phyloP scores from a whole-genome alignment of 2,888 invertebrate species.

The Pherbina coryleti region DNA sequence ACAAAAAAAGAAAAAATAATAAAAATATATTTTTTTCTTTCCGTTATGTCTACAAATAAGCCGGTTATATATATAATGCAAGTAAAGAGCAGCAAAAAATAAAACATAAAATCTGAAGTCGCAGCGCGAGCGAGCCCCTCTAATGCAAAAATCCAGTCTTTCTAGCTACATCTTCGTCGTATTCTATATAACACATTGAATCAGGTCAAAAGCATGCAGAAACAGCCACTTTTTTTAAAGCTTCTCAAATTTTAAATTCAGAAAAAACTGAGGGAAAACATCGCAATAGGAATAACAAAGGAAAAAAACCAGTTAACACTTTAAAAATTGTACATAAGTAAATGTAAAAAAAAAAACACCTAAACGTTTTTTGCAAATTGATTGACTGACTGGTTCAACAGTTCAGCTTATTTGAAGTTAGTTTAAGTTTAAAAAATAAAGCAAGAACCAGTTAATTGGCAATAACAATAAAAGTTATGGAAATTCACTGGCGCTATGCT shows the following conservation, averaged over 20 bases:
- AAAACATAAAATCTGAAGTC: not conserved
- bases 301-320: not conserved
- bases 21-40: too few relatives aligned
- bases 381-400: not conserved
- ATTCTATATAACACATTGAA: not conserved
- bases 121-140: not conserved
- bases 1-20: too few relatives aligned
- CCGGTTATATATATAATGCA: not conserved
- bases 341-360: not conserved
- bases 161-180: not conserved
- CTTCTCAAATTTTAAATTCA: not conserved
- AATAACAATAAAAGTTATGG: too few relatives aligned
- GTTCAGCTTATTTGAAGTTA: too few relatives aligned
- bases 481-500: too few relatives aligned
- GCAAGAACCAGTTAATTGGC: too few relatives aligned
- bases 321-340: not conserved
- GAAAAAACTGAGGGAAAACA: not conserved
- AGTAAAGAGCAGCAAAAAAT: not conserved
- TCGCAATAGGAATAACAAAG: not conserved
- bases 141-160: not conserved
- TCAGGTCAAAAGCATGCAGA: constrained; percentile 3
- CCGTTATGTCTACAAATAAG: not conserved
- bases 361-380: not conserved
- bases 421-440: too few relatives aligned
- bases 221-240: not conserved